Evolutionary conservation across 2,113 vertebrate species (phyloP).

Genomic region (Amia ocellicauda): DNA sequence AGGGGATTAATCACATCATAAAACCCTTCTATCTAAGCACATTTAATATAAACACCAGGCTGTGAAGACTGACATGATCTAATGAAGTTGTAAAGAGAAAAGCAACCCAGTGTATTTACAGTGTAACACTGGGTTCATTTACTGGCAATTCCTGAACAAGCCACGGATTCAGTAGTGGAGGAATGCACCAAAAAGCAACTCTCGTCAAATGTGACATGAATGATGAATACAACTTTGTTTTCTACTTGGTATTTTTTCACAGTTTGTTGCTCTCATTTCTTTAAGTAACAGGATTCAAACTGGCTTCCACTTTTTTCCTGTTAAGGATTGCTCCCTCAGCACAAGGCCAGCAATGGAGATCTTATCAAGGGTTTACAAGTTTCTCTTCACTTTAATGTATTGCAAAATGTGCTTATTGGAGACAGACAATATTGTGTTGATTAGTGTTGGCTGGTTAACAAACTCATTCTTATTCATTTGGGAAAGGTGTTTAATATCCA

Average conservation of each 20-base stretch:
- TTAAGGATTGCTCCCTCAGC: too few species aligned
- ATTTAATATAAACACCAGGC: conserved; percentile 44
- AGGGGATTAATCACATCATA: conserved; percentile 44
- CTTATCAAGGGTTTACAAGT: too few species aligned
- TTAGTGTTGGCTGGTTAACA: too few species aligned
- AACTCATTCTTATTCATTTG: too few species aligned
- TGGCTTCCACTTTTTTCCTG: too few species aligned
- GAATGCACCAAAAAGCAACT: conserved; percentile 39
- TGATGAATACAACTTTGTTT: conserved; percentile 39
- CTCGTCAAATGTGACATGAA: conserved; percentile 32
- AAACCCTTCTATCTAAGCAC: conserved; percentile 12
- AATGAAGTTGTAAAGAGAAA: conserved; percentile 14
- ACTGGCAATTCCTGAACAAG: conserved; percentile 39
- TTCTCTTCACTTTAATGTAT: too few species aligned
- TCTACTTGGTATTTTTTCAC: conserved; percentile 28
- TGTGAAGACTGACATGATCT: conserved; percentile 21
- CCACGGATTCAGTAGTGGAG: conserved; percentile 39
- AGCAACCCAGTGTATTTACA: conserved; percentile 26
- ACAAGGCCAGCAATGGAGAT: too few species aligned
- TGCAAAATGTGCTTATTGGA: too few species aligned
- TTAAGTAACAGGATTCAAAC: too few species aligned
- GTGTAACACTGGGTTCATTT: conserved; percentile 42
- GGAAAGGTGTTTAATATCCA: too few species aligned
- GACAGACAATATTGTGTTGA: too few species aligned
- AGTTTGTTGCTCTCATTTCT: neutral